phyloP scores from a whole-genome alignment of 2,888 invertebrate species.

The Drosophila meridionalis region DNA sequence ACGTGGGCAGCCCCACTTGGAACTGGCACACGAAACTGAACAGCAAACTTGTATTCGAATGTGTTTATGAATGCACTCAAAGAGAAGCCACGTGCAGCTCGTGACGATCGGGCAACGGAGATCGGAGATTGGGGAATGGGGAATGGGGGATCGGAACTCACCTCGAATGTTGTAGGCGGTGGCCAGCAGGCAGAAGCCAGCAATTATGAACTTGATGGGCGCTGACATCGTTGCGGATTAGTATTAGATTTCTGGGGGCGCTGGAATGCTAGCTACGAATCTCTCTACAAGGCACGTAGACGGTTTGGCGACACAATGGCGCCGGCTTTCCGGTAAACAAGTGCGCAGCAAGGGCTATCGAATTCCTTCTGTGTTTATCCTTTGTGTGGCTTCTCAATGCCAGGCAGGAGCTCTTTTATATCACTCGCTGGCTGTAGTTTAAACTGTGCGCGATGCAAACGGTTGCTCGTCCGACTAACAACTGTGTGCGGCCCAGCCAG shows the following conservation, averaged over 20 bases:
- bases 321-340: constrained; percentile 52
- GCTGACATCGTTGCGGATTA: constrained; percentile 56
- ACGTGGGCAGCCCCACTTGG: constrained; percentile 34
- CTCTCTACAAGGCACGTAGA: constrained; percentile 35
- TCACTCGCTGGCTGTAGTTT: constrained; percentile 8
- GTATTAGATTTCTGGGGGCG: constrained; percentile 19
- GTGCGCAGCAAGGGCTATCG: constrained; percentile 13
- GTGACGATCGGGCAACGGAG: constrained; percentile 2
- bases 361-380: constrained; percentile 40
- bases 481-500: constrained; percentile 66
- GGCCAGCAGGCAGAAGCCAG: constrained; percentile 66
- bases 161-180: constrained; percentile 69
- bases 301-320: constrained; percentile 63
- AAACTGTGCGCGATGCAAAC: constrained; percentile 75
- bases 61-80: constrained; percentile 33
- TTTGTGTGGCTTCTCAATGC: constrained; percentile 35
- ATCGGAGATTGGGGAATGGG: constrained; percentile 11
- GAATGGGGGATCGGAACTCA: constrained; percentile 41
- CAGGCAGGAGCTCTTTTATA: constrained; percentile 13
- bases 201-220: constrained; percentile 64
- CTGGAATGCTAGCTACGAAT: constrained; percentile 39
- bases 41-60: constrained; percentile 14
- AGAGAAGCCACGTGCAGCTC: constrained; percentile 30
- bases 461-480: constrained; percentile 66
- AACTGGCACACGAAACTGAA: constrained; percentile 19